These are phyloP conservation scores for Alitta virens DNA, from an alignment of 2,888 invertebrate species.

Conservation along the genomic window DNA sequence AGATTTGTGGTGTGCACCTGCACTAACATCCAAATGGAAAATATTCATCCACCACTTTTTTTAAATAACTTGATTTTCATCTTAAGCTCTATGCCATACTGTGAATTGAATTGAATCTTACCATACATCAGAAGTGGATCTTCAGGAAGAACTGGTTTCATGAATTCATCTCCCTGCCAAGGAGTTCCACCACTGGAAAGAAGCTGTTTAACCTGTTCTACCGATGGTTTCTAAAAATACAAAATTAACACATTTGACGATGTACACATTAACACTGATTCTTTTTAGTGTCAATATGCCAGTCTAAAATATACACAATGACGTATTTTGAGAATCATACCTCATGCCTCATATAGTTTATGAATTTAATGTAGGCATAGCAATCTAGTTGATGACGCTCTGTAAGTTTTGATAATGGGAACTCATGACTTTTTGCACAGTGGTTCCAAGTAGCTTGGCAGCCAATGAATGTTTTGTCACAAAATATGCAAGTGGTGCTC, in stretches of 20 bases:
- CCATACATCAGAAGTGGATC: constrained; percentile 31
- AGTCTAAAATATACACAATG: not conserved
- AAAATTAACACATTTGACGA: too few species aligned
- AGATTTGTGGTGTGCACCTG: too few species aligned
- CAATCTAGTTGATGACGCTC: constrained; percentile 38
- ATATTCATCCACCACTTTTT: too few species aligned
- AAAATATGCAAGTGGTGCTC: constrained; percentile 22
- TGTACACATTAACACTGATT: not conserved
- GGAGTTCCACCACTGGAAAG: not conserved
- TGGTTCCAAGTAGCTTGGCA: constrained; percentile 21
- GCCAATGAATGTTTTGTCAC: constrained; percentile 6
- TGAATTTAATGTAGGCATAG: constrained; percentile 50
- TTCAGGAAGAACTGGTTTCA: constrained; percentile 28
- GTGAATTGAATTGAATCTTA: not conserved
- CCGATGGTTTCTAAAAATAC: constrained; percentile 5
- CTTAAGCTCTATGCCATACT: too few species aligned
- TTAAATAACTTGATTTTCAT: too few species aligned
- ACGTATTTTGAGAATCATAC: too few species aligned
- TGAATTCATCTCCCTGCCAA: constrained; percentile 25
- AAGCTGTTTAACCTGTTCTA: not conserved
- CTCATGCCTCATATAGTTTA: constrained; percentile 48
- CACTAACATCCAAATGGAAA: too few species aligned
- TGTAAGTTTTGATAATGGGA: constrained; percentile 32
- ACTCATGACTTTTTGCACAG: constrained; percentile 22
- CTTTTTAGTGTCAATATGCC: not conserved